Evolutionary conservation across 2,113 vertebrate genomes (phyloP).

Genomic region (Meleagris gallopavo): DNA sequence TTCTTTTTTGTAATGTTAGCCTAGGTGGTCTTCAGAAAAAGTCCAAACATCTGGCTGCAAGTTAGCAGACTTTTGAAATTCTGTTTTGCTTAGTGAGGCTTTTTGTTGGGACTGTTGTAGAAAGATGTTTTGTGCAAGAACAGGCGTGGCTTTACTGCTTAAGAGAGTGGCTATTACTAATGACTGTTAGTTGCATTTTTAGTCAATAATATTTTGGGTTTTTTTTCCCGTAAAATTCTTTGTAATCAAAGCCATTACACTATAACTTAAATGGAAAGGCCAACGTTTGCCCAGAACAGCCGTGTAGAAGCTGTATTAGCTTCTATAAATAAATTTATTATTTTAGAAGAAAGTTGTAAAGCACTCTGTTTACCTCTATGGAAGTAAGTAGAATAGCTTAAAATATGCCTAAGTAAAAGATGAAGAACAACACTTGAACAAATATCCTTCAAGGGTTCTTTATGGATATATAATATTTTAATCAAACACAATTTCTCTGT

Average conservation of each 20-base stretch:
- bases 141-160: background rate
- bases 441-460: background rate
- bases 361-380: constrained; percentile 3
- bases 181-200: background rate
- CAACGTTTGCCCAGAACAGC: background rate
- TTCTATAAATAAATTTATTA: constrained; percentile 47
- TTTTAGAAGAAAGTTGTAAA: constrained; percentile 48
- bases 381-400: background rate
- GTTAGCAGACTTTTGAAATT: background rate
- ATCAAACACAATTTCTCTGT: constrained; percentile 28
- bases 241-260: constrained; percentile 7
- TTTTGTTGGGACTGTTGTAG: background rate
- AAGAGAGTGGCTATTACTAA: background rate
- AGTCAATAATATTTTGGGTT: background rate
- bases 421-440: background rate
- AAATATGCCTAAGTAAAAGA: background rate
- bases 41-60: background rate
- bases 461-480: constrained; percentile 25
- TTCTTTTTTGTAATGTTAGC: background rate
- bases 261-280: background rate
- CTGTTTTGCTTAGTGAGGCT: background rate
- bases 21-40: background rate
- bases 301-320: constrained; percentile 7
- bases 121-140: background rate
- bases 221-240: background rate